Base-by-base conservation (phyloP, 2,888 invertebrate genomes). In the Leptopilina syphax region DNA sequence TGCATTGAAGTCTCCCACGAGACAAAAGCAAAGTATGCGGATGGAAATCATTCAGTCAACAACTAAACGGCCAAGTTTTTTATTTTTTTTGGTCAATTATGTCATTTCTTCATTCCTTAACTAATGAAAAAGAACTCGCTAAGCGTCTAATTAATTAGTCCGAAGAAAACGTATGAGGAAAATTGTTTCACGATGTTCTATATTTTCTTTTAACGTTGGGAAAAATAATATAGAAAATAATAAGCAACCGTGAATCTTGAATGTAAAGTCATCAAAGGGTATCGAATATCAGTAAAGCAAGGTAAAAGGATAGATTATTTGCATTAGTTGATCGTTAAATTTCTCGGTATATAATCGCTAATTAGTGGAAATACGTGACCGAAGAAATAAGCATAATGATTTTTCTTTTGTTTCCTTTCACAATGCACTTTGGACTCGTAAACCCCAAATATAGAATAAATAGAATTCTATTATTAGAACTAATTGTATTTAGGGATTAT, bases 321-420 rank as follows among this genome's bases (percentile, higher is more conserved):
- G 83, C 80, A 77, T 70, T 8, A 76, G 65, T 41, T 81, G 78
- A 83, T 82, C 80, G 84, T 84, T 83, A 82, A 84, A 84, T 84
- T 84, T 81, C 76, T 68, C 68, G 70, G 81, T 82, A 77, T 77
- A 70, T 77, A 70, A 81, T 65, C 73, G 80, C 77, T 84, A 84
- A 86, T 84, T 84, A 84, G 83, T 79, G 0, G 77, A 76, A 27
- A 76, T 83, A 82, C 86, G 86, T 86, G 87, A 85, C 83, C 82
- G 82, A 79, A 78, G 82, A 83, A 81, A 78, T 82, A 81, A 84
- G 85, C 34, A 34, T 34, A 0, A 34, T 34, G 34, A 3, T 34
- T 34, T 34, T 60, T 66, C 66, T 66, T 66, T 41, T 76, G 60
- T 34, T 78, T 67, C 57, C 76, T 44, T 77, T 63, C 67, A 50